Evolutionary conservation across 2,888 invertebrate genomes (phyloP), one percentile per base, ranked within the genome.

Genomic region (Cartodere bifasciata): DNA sequence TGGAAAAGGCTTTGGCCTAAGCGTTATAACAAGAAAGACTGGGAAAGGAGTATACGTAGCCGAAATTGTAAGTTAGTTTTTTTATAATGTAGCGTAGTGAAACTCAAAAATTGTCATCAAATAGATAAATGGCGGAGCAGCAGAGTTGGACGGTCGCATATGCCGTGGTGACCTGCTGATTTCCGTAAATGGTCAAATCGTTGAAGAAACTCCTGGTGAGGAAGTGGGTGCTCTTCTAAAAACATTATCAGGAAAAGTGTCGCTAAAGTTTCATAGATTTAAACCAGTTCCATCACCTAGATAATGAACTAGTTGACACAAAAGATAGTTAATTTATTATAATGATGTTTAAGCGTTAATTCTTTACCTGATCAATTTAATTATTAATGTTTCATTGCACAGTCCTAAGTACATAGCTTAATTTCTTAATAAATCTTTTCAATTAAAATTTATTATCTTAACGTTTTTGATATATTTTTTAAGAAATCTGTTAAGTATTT

Each of bases 91-190:
- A 6, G 6, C n/a, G 20, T n/a, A 6, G 20, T 20, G 6, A 20
- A 7, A 7, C n/a, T 6, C 6, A 20, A n/a, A n/a, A n/a, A n/a
- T n/a, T n/a, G n/a, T n/a, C n/a, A n/a, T n/a, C n/a, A n/a, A n/a
- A n/a, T n/a, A 91, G 91, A 68, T 87, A 11, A 73, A 82, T 32
- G 94, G 92, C 2, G 85, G 94, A 13, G 78, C 81, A 17, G 92
- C 92, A 0, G 78, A 81, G 39, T 62, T 81, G 17, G 92, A 94
- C 56, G 90, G 85, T 3, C 76, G 87, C 33, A 70, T 98, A 39
- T 82, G 86, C 62, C 82, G 82, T 49, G 95, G 97, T 12, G 97
- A 98, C 61, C 74, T 87, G 49, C 75, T 98, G 28, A 64, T 87
- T 5, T 70, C 86, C 16, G 84, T 97, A 9, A 91, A 94, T 56